These are phyloP conservation scores for Ctenodactylus gundi DNA, from an alignment of 2,113 vertebrate genomes.

Conservation along the genomic window DNA sequence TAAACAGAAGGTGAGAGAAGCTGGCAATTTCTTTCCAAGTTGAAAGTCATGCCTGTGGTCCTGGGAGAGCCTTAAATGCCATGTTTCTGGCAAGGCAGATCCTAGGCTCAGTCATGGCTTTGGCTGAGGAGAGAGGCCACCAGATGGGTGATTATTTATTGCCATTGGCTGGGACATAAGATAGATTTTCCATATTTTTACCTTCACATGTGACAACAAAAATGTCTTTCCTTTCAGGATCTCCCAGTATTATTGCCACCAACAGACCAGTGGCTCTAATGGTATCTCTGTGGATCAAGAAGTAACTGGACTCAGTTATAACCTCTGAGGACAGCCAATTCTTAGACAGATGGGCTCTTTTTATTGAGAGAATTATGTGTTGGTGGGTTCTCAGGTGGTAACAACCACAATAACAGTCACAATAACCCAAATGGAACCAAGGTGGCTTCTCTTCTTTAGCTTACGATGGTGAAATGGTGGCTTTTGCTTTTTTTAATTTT, in stretches of 20 bases:
- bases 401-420: too few species aligned
- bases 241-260: neutral
- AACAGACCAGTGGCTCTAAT: neutral
- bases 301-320: neutral
- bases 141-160: neutral
- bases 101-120: neutral
- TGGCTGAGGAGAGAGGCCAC: neutral
- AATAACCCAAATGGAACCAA: neutral
- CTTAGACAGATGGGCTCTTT: neutral
- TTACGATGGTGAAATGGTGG: neutral
- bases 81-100: neutral
- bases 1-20: neutral
- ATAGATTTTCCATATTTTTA: neutral
- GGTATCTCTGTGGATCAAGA: neutral
- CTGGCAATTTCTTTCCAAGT: neutral
- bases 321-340: neutral
- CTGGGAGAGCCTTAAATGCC: neutral
- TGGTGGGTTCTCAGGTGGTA: neutral
- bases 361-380: neutral
- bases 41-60: neutral
- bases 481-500: neutral
- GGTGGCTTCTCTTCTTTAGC: neutral
- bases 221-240: neutral
- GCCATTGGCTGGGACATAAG: neutral
- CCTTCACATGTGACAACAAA: neutral